Percentiles rank a stretch among this genome's conserved stretches.
phyloP scores from a whole-genome alignment of 2,113 vertebrate genomes.

The Tenebrosternarchus preto region DNA sequence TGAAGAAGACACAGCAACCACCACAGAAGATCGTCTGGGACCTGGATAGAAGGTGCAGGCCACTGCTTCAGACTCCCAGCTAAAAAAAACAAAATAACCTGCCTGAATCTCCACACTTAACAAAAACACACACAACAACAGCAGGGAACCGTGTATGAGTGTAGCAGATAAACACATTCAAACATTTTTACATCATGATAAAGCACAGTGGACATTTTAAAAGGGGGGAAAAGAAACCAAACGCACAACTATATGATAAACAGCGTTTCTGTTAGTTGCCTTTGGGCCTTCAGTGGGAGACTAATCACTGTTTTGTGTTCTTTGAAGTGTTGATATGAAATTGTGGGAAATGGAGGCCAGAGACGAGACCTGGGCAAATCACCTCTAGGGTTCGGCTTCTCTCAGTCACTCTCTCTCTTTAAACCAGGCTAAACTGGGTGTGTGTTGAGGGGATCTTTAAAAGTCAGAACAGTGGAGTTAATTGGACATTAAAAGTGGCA shows the following conservation, averaged over 20 bases:
- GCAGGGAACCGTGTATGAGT: too few species aligned
- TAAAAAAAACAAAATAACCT: too few species aligned
- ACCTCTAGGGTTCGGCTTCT: not conserved
- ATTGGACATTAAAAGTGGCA: slow-evolving; percentile 46
- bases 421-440: not conserved
- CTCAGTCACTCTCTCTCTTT: not conserved
- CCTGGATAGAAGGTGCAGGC: too few species aligned
- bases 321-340: not conserved
- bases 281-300: not conserved
- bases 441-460: not conserved
- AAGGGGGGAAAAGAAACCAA: not conserved
- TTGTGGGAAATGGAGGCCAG: not conserved
- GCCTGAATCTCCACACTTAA: too few species aligned
- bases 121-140: too few species aligned
- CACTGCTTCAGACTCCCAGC: too few species aligned
- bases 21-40: too few species aligned
- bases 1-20: too few species aligned
- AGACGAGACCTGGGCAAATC: not conserved
- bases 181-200: not conserved
- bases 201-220: too few species aligned
- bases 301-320: not conserved
- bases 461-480: slow-evolving; percentile 39
- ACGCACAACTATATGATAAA: not conserved
- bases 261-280: not conserved
- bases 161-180: too few species aligned